Conservation (phyloP, 2,888 invertebrate genomes). For the Epinotia bilunana region DNA sequence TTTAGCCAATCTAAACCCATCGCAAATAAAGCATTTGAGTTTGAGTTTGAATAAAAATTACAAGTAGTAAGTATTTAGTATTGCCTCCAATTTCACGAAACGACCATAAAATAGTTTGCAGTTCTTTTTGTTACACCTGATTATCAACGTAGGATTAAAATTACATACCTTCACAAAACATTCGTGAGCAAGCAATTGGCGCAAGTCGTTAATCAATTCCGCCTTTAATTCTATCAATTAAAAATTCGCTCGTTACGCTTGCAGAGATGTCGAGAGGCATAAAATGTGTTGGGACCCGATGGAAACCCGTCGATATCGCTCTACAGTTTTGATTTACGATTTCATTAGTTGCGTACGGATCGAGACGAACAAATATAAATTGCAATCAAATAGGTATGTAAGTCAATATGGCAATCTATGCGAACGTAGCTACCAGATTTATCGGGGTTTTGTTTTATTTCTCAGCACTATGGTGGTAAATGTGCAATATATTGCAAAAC, state of each 20-base stretch:
- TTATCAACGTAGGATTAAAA: slow-evolving; percentile 29
- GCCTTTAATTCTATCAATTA: slow-evolving; percentile 72
- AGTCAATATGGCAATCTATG: slow-evolving; percentile 16
- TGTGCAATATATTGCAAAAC: too few relatives aligned
- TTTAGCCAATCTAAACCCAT: too few relatives aligned
- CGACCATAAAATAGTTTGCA: too few relatives aligned
- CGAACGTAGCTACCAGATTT: slow-evolving; percentile 12
- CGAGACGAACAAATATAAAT: slow-evolving; percentile 38
- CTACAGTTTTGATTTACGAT: slow-evolving; percentile 46
- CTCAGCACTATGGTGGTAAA: neutral
- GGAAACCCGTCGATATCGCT: slow-evolving; percentile 42
- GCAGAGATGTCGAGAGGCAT: slow-evolving; percentile 65
- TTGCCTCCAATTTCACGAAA: too few relatives aligned
- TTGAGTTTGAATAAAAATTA: too few relatives aligned
- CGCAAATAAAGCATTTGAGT: too few relatives aligned
- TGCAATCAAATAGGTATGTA: slow-evolving; percentile 28
- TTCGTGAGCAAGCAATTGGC: slow-evolving; percentile 13
- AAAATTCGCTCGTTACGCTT: slow-evolving; percentile 63
- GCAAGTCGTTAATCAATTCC: slow-evolving; percentile 62
- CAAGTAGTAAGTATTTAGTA: too few relatives aligned
- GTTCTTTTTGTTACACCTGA: neutral
- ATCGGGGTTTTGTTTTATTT: slow-evolving; percentile 5
- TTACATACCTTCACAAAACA: slow-evolving; percentile 4
- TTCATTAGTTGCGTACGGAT: slow-evolving; percentile 43
- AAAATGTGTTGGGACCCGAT: slow-evolving; percentile 46